Evolutionary conservation across 2,888 invertebrate genomes (phyloP), one percentile per base, ranked within the genome.

Genomic region (Amphipoea oculea): DNA sequence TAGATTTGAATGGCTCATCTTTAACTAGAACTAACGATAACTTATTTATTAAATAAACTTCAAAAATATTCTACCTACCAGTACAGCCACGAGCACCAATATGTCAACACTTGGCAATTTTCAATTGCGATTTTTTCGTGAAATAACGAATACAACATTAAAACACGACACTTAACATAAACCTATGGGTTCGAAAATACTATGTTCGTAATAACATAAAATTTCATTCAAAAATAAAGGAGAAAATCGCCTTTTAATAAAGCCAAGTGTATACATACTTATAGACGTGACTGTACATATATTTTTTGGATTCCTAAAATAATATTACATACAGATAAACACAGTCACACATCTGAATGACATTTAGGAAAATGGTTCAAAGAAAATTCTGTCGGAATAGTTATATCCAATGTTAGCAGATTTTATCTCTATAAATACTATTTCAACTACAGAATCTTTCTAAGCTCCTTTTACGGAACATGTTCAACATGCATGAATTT

Each of bases 401-500:
- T 71, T 67, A 71, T 84, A 68, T 80, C 63, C 48, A 81, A 76
- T 68, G 29, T 51, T 45, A 11, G 14, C 45, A 60, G 66, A 68
- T 82, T 78, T 23, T 67, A 77, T 86, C 60, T 67, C 17, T 60
- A 12, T 29, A 45, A 42, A 78, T 71, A 68, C 45, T 45, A 63
- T 82, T 65, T 62, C 29, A 69, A 48, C 17, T 11, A 40, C 62
- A 62, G 45, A 20, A 48, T 29, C 29, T 29, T 63, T n/a, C 14
- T 51, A n/a, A 54, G 73, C 57, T n/a, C 79, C 68, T 63, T 60
- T 71, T 48, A 72, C 36, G 62, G 36, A 60, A 67, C 62, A 74
- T 73, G 36, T 82, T 84, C 60, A 82, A 78, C 63, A 68, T 75
- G 66, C 70, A 74, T 82, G 72, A 54, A 81, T 84, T 81, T 77